A percentile compares a stretch with the other conserved stretches of the same genome.
phyloP scores from a whole-genome alignment of 1,140 invertebrate species.

The Xylocopa sonorina region DNA sequence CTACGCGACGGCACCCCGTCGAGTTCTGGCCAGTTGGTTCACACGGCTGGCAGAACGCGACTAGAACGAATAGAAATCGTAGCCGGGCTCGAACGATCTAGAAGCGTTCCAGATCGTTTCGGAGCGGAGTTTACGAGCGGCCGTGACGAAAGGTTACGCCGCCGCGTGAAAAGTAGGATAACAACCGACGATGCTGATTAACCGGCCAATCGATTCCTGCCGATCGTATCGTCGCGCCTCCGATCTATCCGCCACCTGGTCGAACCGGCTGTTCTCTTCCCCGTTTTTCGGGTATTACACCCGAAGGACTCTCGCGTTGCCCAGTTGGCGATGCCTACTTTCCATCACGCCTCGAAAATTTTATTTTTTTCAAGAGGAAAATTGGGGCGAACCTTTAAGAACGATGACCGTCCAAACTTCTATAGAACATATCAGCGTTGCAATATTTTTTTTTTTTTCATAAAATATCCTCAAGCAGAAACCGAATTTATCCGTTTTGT shows the following conservation, averaged over 20 bases:
- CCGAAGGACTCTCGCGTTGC: constrained; percentile 35
- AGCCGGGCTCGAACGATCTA: too few relatives aligned
- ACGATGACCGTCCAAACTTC: not conserved
- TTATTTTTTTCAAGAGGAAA: not conserved
- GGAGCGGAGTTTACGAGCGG: not conserved
- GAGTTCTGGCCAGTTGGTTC: too few relatives aligned
- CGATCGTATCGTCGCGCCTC: constrained; percentile 42
- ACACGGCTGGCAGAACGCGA: too few relatives aligned
- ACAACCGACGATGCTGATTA: constrained; percentile 38
- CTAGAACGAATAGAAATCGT: too few relatives aligned
- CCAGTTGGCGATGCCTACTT: constrained; percentile 17
- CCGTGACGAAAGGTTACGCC: constrained; percentile 15
- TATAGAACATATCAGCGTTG: too few relatives aligned
- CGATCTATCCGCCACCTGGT: constrained; percentile 54
- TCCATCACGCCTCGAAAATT: constrained; percentile 4
- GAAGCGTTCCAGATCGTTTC: not conserved
- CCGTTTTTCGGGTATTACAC: constrained; percentile 4
- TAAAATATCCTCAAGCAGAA: too few relatives aligned
- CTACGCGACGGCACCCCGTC: too few relatives aligned
- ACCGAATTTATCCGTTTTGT: too few relatives aligned
- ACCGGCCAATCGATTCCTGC: constrained; percentile 42
- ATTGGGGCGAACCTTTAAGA: not conserved
- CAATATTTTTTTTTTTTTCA: too few relatives aligned
- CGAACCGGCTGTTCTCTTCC: constrained; percentile 36
- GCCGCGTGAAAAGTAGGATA: constrained; percentile 38